Conservation (phyloP, 2,888 invertebrate species). For the Heteromyza rotundicornis region DNA sequence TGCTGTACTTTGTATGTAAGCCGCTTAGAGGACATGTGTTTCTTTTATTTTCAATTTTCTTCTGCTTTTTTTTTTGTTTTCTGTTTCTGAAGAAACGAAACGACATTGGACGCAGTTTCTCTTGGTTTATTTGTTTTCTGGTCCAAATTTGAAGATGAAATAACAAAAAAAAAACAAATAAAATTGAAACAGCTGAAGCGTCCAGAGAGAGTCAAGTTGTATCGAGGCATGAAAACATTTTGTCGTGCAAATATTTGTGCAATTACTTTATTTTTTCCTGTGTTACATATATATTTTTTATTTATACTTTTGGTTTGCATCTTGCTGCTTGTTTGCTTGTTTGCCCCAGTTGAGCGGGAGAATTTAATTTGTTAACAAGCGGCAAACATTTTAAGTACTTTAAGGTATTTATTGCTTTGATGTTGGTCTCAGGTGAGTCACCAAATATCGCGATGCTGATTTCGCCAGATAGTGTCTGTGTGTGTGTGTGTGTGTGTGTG, state of each 20-base stretch:
- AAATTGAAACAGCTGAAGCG: too few relatives aligned
- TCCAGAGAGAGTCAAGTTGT: too few relatives aligned
- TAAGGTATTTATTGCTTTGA: constrained; percentile 1
- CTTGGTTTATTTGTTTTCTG: too few relatives aligned
- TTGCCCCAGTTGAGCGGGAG: not conserved
- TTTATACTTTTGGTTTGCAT: not conserved
- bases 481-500: too few relatives aligned
- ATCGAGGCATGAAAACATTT: not conserved
- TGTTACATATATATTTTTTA: not conserved
- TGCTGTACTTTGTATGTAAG: not conserved
- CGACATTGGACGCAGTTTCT: not conserved
- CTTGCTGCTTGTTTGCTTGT: not conserved
- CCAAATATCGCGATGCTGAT: too few relatives aligned
- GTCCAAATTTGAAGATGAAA: too few relatives aligned
- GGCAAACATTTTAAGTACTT: not conserved
- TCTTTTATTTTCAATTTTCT: not conserved
- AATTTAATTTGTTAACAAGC: constrained; percentile 7
- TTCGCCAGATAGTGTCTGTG: too few relatives aligned
- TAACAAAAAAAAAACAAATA: too few relatives aligned
- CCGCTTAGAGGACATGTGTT: not conserved
- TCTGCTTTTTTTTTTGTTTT: too few relatives aligned
- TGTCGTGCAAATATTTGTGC: constrained; percentile 6
- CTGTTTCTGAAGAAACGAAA: too few relatives aligned
- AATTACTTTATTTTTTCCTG: not conserved
- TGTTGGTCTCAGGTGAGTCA: not conserved